phyloP scores from a whole-genome alignment of 2,797 vertebrate genomes.

The Chromobotia macracanthus region DNA sequence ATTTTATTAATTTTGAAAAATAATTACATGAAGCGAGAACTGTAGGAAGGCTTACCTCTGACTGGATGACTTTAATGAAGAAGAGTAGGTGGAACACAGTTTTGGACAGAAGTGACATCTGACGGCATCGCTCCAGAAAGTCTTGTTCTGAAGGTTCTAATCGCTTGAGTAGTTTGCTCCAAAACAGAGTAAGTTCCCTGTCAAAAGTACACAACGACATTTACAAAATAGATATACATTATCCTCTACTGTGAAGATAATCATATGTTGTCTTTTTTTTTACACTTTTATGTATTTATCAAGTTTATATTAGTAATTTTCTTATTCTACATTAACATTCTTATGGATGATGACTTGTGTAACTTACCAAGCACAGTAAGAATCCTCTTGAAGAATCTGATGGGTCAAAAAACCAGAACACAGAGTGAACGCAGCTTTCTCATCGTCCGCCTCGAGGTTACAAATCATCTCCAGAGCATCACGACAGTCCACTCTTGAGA shows the following conservation, averaged over 20 bases:
- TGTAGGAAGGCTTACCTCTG: slow-evolving; percentile 84
- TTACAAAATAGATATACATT: too few species aligned
- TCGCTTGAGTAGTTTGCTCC: slow-evolving; percentile 96
- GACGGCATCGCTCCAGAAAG: slow-evolving; percentile 91
- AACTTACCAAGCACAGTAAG: slow-evolving; percentile 95
- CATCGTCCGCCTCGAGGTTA: slow-evolving; percentile 96
- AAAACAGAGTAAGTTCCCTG: slow-evolving; percentile 97
- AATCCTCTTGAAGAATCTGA: slow-evolving; percentile 92
- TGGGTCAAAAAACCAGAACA: slow-evolving; percentile 94
- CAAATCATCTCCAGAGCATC: slow-evolving; percentile 98
- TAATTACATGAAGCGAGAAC: background rate
- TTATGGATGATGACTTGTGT: background rate
- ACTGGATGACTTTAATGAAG: slow-evolving; percentile 97
- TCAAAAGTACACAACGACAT: slow-evolving; percentile 41
- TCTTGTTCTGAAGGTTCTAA: slow-evolving; percentile 87
- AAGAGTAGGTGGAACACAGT: slow-evolving; percentile 96
- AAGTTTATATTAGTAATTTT: too few species aligned
- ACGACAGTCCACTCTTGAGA: slow-evolving; percentile 92
- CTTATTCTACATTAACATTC: too few species aligned
- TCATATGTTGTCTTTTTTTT: too few species aligned
- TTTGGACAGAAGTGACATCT: slow-evolving; percentile 93
- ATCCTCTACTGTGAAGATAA: too few species aligned
- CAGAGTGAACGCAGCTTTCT: slow-evolving; percentile 88
- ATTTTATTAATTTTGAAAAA: too few species aligned
- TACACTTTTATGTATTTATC: too few species aligned